Evolutionary conservation across 2,113 vertebrate species (phyloP).

Genomic region (Kryptolebias marmoratus): DNA sequence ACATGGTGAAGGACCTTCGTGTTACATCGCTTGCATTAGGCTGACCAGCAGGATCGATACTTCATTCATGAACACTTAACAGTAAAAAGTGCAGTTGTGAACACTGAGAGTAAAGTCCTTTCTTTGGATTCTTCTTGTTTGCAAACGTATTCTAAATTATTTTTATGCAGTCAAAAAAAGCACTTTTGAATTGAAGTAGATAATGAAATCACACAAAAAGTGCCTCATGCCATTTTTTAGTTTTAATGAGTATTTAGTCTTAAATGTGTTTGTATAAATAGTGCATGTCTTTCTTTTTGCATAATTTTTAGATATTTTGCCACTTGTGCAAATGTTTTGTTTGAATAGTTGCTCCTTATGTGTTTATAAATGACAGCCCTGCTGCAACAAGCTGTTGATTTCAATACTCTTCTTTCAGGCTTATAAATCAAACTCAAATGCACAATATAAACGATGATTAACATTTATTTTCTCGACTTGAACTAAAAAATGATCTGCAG

Average conservation of each 20-base stretch:
- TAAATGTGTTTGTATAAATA: too few species aligned
- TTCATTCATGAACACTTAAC: slow-evolving; percentile 4
- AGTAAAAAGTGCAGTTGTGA: slow-evolving; percentile 1
- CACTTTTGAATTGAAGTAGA: too few species aligned
- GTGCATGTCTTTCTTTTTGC: too few species aligned
- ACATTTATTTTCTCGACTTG: slow-evolving; percentile 14
- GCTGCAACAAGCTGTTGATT: background rate
- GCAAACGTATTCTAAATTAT: too few species aligned
- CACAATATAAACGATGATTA: slow-evolving; percentile 22
- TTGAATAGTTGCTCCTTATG: background rate
- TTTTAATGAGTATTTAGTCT: too few species aligned
- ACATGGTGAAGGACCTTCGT: slow-evolving; percentile 8
- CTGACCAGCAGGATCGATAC: slow-evolving; percentile 33
- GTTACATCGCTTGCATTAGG: slow-evolving; percentile 11
- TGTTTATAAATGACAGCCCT: background rate
- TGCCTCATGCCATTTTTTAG: too few species aligned
- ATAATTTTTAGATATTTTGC: background rate
- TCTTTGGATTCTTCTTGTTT: background rate
- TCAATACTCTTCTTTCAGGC: background rate
- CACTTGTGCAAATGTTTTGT: background rate
- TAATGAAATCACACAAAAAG: too few species aligned
- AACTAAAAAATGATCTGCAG: slow-evolving; percentile 36
- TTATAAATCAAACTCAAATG: slow-evolving; percentile 4
- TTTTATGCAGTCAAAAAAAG: too few species aligned
- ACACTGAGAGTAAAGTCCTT: background rate